Evolutionary conservation across 2,888 invertebrate species (phyloP), one percentile per base, ranked within the genome.

Genomic region (Tholera decimalis): DNA sequence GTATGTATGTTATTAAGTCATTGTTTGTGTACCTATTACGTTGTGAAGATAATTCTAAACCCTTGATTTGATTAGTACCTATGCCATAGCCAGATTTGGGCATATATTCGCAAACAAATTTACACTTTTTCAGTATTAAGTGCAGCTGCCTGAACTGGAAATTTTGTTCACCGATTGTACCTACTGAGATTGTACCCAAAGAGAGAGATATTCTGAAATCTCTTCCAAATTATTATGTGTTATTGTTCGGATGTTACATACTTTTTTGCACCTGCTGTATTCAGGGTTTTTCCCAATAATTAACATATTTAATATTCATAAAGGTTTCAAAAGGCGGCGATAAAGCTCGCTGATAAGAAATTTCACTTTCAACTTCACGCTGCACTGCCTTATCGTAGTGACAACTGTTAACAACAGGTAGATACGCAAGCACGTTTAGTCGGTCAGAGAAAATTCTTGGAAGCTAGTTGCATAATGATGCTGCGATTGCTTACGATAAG

Each of bases 381-480:
- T 43, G 37, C 64, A 47, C 28, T 18, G 33, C 43, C 55, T 77
- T 74, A 65, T 74, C 66, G 50, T 15, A 7, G 54, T 43, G 39
- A 37, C 59, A 76, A 49, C 59, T 53, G 55, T 63, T 57, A 54
- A 49, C 62, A 65, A 26, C 50, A 49, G 24, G 67, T 67, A 60
- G 53, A 60, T 57, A 64, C 15, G 20, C 33, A 72, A 66, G 60
- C 47, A 30, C 22, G 73, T 9, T 50, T 56, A 69, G 71, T 80
- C 63, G 66, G 80, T 77, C 68, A 74, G 63, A 66, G 68, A 77
- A 76, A 71, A 70, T 75, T 59, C 54, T 90, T 83, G 50, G 81
- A 41, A 58, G 50, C 46, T 41, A 35, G 53, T 80, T 80, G 47
- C 80, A 71, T 80, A 80, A 80, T 41, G 39, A 56, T 35, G 35